Base-by-base conservation (phyloP, 2,113 vertebrate genomes). In the Charadrius vociferus region DNA sequence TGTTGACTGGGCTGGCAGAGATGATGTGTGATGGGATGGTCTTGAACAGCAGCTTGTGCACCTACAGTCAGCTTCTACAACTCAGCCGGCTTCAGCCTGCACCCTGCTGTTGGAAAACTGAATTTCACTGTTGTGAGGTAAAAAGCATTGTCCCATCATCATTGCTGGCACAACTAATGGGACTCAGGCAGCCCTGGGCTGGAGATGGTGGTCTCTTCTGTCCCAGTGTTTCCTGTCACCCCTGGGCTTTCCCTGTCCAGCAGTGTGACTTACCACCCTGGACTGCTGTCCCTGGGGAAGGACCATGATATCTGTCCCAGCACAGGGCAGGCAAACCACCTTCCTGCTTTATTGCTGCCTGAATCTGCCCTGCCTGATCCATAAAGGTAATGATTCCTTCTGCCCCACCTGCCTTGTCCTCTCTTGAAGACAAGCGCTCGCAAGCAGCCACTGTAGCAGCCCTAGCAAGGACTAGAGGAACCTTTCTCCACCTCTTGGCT, bases 121-220 rank as follows among this genome's bases (percentile, higher is more conserved):
- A 52, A 22, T 49, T 55, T 65, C 92, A 77, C 20, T 43, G 66
- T n/a, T 45, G 29, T 37, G 62, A 88, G 34, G 32, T 59, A 62
- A 16, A 30, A 61, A 62, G n/a, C 43, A 37, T 2, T 5, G 2
- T 16, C 18, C 32, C 4, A 1, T n/a, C 43, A 34, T 24, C 14
- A 9, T 4, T 53, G 16, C 73, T 30, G 45, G 32, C 15, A 17
- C 34, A 14, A 34, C 0, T 2, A 11, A 7, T 0, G 21, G 67
- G 10, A 8, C 37, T 41, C 26, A 2, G 18, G 39, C 11, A 29
- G 45, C 34, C 12, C 61, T 21, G 34, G 29, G 10, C 24, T 87
- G 87, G 18, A 70, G 23, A 14, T 2, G 41, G 14, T 50, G 43
- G 24, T 56, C 36, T 70, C 15, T 30, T 21, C 78, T 59, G 29